Evolutionary conservation across 2,888 invertebrate genomes (phyloP).

Genomic region (Sphecodes monilicornis): DNA sequence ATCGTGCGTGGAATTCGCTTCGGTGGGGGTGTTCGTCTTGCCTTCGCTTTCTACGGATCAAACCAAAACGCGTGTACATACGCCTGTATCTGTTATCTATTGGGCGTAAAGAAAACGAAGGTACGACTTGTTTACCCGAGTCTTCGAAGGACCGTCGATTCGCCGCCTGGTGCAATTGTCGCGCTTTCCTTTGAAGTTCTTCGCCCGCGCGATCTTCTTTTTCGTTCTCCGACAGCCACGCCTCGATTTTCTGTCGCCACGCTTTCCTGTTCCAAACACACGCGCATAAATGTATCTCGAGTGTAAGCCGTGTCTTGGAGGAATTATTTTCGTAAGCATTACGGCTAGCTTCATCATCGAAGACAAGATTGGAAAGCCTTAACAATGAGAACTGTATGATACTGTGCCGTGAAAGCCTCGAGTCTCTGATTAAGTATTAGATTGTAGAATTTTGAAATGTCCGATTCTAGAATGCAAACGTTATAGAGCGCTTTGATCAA

Average conservation of each 20-base stretch:
- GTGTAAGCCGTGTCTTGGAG: no score
- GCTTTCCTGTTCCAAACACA: slow-evolving; percentile 86
- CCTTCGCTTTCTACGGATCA: slow-evolving; percentile 90
- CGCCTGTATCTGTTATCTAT: background rate
- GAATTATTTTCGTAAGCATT: no score
- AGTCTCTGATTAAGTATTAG: no score
- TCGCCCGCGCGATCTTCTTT: slow-evolving; percentile 91
- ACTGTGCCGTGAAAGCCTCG: no score
- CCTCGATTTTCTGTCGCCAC: slow-evolving; percentile 96
- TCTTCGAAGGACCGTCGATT: slow-evolving; percentile 94
- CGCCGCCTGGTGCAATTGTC: slow-evolving; percentile 88
- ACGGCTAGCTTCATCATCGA: no score
- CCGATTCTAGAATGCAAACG: no score
- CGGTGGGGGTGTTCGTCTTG: slow-evolving; percentile 91
- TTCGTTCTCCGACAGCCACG: slow-evolving; percentile 95
- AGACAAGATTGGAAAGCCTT: no score
- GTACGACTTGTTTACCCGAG: slow-evolving; percentile 91
- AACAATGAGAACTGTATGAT: no score
- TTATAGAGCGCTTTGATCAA: no score
- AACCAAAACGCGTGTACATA: background rate
- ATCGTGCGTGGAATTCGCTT: slow-evolving; percentile 87
- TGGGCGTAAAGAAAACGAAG: background rate
- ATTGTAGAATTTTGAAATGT: no score
- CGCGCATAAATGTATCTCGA: no score
- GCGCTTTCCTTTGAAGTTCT: slow-evolving; percentile 88